A percentile compares a stretch with the other conserved stretches of the same genome.
phyloP scores from a whole-genome alignment of 2,888 invertebrate genomes.

The Ochlodes sylvanus region DNA sequence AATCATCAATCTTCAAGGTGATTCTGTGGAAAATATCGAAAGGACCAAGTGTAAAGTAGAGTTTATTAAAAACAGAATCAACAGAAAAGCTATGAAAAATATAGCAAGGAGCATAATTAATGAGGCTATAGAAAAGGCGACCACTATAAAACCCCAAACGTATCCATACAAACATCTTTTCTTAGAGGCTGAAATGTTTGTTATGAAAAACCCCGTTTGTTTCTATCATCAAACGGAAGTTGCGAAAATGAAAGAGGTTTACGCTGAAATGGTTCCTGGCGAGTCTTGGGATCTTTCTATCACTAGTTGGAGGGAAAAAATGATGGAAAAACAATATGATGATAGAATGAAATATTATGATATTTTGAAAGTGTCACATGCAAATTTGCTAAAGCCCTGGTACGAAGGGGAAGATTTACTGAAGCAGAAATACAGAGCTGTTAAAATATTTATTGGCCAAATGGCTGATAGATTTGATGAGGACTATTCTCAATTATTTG shows the following conservation, averaged over 20 bases:
- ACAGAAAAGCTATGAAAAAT: constrained; percentile 55
- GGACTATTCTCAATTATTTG: constrained; percentile 55
- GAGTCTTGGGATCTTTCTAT: constrained; percentile 70
- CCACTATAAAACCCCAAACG: constrained; percentile 55
- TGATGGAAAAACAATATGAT: constrained; percentile 68
- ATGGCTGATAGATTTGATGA: constrained; percentile 65
- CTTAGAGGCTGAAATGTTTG: constrained; percentile 70
- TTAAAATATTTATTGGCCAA: constrained; percentile 59
- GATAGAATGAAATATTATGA: constrained; percentile 70
- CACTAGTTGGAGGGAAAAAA: constrained; percentile 63
- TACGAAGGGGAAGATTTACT: constrained; percentile 62
- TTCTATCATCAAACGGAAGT: constrained; percentile 78
- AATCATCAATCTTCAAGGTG: constrained; percentile 64
- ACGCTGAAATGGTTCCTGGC: constrained; percentile 58
- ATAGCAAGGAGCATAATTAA: constrained; percentile 54
- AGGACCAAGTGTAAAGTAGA: constrained; percentile 52
- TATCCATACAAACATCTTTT: constrained; percentile 71
- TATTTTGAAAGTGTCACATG: constrained; percentile 58
- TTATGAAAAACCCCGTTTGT: constrained; percentile 74
- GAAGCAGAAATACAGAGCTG: constrained; percentile 61
- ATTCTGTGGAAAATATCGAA: constrained; percentile 61
- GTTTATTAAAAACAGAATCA: constrained; percentile 56
- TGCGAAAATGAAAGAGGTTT: constrained; percentile 60
- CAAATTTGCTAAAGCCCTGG: constrained; percentile 68
- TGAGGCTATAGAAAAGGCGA: constrained; percentile 55